These are phyloP conservation scores for Parus major DNA, from an alignment of 2,113 vertebrate genomes.

Conservation along the genomic window DNA sequence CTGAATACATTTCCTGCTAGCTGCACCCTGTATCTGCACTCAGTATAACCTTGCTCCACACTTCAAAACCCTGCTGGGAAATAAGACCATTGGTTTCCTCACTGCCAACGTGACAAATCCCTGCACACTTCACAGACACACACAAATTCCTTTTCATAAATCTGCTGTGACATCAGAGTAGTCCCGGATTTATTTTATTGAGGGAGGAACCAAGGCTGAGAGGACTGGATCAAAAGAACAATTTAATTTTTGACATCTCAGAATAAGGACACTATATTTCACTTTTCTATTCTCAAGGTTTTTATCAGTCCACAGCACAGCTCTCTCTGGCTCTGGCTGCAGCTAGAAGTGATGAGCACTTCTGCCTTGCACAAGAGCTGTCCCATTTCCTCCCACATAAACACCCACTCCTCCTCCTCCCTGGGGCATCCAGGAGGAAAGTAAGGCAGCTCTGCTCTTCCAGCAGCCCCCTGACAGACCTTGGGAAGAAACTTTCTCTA, in stretches of 20 bases:
- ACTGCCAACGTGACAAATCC: background rate
- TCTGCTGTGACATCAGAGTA: background rate
- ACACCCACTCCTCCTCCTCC: background rate
- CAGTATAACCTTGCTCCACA: background rate
- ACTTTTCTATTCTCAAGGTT: background rate
- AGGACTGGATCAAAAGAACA: constrained; percentile 18
- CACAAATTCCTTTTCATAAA: background rate
- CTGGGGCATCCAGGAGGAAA: background rate
- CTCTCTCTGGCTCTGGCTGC: background rate
- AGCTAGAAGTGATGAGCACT: background rate
- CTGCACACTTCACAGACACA: background rate
- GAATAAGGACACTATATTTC: background rate
- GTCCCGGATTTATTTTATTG: background rate
- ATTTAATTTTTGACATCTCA: background rate
- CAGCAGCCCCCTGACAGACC: background rate
- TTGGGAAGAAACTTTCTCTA: background rate
- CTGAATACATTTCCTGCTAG: background rate
- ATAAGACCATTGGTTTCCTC: background rate
- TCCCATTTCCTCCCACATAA: background rate
- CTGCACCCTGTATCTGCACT: background rate
- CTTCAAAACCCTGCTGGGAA: background rate
- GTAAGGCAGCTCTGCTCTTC: background rate
- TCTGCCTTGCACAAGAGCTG: background rate
- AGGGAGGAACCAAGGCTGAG: background rate
- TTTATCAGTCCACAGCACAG: constrained; percentile 11